Percentiles rank a stretch among this genome's conserved stretches.
These are phyloP conservation scores for Micronycteris hirsuta DNA, from an alignment of 2,113 vertebrate genomes.

Conservation along the genomic window DNA sequence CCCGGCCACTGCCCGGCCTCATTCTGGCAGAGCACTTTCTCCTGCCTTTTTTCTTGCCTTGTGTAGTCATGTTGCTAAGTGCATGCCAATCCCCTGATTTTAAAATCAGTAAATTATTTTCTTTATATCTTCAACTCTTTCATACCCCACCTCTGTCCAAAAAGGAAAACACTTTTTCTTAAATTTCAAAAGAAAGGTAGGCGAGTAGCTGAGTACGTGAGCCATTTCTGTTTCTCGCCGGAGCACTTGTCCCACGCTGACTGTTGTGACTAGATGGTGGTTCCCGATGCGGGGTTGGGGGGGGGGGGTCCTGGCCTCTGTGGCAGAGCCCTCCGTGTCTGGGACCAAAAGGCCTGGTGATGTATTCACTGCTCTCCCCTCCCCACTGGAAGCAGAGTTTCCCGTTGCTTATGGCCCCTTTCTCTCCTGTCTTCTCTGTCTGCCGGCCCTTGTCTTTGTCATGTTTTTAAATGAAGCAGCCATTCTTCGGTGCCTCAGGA, in stretches of 20 bases:
- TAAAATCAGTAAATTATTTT: conserved; percentile 2
- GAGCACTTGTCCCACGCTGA: background rate
- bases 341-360: background rate
- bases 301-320: background rate
- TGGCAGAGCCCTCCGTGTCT: background rate
- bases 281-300: background rate
- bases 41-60: background rate
- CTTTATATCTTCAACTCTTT: background rate
- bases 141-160: background rate
- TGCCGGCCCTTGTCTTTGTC: background rate
- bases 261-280: background rate
- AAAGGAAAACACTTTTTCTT: background rate
- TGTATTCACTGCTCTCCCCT: background rate
- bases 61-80: background rate
- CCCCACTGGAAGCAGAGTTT: background rate
- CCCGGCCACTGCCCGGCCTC: too few relatives aligned
- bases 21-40: background rate
- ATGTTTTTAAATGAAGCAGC: background rate
- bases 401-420: background rate
- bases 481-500: background rate
- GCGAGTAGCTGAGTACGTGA: background rate
- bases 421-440: background rate
- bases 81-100: background rate
- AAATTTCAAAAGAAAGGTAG: background rate
- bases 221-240: background rate